A percentile compares a stretch with the other conserved stretches of the same genome.
Conservation (phyloP, 2,113 vertebrate genomes). For the Oryzias celebensis region DNA sequence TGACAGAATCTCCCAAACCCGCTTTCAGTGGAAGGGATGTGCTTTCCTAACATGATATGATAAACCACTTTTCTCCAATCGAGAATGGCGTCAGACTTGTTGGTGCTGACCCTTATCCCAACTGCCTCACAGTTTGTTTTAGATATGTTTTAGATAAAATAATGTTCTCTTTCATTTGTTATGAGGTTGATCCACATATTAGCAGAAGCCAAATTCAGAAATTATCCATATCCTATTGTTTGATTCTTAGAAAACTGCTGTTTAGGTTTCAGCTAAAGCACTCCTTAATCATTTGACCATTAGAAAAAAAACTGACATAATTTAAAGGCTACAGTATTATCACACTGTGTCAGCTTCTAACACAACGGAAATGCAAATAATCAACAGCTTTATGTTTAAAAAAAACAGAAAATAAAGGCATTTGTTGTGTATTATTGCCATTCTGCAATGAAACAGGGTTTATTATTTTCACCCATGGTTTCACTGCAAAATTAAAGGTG, state of each 20-base stretch:
- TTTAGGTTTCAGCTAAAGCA: slow-evolving; percentile 50
- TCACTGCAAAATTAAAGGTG: slow-evolving; percentile 6
- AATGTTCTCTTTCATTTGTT: slow-evolving; percentile 8
- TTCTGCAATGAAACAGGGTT: neutral
- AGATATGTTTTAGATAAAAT: too few relatives aligned
- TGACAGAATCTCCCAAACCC: too few relatives aligned
- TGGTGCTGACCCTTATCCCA: too few relatives aligned
- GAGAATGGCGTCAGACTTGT: too few relatives aligned
- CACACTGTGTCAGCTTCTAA: slow-evolving; percentile 1
- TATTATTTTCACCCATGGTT: neutral
- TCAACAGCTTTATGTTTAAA: neutral
- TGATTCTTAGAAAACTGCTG: slow-evolving; percentile 46
- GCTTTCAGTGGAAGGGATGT: too few relatives aligned
- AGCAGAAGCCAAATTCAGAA: slow-evolving; percentile 22
- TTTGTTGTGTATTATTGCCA: neutral
- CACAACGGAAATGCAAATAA: neutral
- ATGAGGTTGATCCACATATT: slow-evolving; percentile 30
- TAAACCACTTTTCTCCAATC: too few relatives aligned
- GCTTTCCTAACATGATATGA: too few relatives aligned
- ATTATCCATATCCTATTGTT: slow-evolving; percentile 17
- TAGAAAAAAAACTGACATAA: slow-evolving; percentile 37
- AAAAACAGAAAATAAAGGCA: neutral
- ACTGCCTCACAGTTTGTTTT: too few relatives aligned
- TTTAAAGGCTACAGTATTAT: slow-evolving; percentile 26
- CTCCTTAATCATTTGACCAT: slow-evolving; percentile 39